A percentile compares a stretch with the other conserved stretches of the same genome.
Conservation (phyloP, 2,797 vertebrate species). For the Pseudomugil gertrudae region DNA sequence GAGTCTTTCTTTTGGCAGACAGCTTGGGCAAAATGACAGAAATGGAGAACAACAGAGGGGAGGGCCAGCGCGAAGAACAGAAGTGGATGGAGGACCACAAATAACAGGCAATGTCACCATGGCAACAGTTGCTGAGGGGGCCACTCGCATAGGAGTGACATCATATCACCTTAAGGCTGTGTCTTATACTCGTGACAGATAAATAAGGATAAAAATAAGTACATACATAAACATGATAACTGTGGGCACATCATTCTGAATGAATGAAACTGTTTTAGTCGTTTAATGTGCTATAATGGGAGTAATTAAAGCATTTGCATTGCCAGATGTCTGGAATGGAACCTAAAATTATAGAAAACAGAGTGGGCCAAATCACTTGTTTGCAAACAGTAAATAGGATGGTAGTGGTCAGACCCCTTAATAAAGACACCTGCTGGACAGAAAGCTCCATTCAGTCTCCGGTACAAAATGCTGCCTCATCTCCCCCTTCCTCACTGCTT, state of each 20-base stretch:
- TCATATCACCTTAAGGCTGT: slow-evolving; percentile 39
- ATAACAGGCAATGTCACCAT: slow-evolving; percentile 73
- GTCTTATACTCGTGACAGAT: background rate
- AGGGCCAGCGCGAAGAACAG: slow-evolving; percentile 41
- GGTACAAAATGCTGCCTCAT: slow-evolving; percentile 6
- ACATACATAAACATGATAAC: background rate
- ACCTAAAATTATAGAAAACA: background rate
- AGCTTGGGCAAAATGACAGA: slow-evolving; percentile 51
- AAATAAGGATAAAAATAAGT: background rate
- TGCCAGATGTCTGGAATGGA: background rate
- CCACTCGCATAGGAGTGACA: slow-evolving; percentile 53
- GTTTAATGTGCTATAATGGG: background rate
- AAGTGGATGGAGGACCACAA: slow-evolving; percentile 39
- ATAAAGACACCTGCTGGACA: slow-evolving; percentile 67
- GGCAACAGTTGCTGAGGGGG: slow-evolving; percentile 64
- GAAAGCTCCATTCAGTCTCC: slow-evolving; percentile 9
- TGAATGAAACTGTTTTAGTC: background rate
- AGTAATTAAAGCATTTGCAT: background rate
- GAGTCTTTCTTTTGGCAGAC: slow-evolving; percentile 48
- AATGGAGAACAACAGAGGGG: slow-evolving; percentile 43
- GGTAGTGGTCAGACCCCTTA: slow-evolving; percentile 28
- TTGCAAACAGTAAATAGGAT: slow-evolving; percentile 3
- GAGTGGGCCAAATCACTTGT: background rate
- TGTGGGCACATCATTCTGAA: background rate
- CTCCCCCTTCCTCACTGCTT: slow-evolving; percentile 20